These are phyloP conservation scores for Aphelinus certus DNA, from an alignment of 1,140 invertebrate species.

Conservation along the genomic window DNA sequence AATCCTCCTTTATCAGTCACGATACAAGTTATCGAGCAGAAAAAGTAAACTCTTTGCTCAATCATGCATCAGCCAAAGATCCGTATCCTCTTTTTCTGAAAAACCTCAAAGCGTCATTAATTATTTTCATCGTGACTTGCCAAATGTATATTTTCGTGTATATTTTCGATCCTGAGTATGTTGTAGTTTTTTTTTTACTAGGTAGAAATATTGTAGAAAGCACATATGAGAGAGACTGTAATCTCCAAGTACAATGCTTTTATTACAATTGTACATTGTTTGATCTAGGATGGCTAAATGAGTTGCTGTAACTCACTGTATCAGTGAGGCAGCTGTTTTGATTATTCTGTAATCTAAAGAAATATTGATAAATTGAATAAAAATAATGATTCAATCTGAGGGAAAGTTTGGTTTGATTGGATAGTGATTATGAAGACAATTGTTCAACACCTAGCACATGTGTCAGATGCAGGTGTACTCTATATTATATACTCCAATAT, in stretches of 20 bases:
- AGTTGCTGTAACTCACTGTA: conserved; percentile 61
- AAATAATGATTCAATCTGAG: conserved; percentile 36
- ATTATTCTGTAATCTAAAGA: conserved; percentile 57
- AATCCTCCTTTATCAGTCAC: conserved; percentile 14
- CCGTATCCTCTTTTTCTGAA: conserved; percentile 32
- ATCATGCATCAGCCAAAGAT: conserved; percentile 52
- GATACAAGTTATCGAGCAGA: conserved; percentile 10
- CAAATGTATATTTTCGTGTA: conserved; percentile 46
- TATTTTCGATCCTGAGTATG: conserved; percentile 30
- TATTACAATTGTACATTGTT: conserved; percentile 52
- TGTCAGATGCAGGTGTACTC: conserved; percentile 23
- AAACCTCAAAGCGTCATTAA: conserved; percentile 37
- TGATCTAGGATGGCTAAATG: conserved; percentile 57
- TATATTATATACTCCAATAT: conserved; percentile 18
- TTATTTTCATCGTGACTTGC: conserved; percentile 37
- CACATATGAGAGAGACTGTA: conserved; percentile 37
- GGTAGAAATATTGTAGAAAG: conserved; percentile 33
- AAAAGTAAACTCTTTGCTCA: conserved; percentile 25
- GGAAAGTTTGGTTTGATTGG: conserved; percentile 31
- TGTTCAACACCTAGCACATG: conserved; percentile 24
- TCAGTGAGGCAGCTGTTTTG: conserved; percentile 60
- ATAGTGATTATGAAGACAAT: conserved; percentile 28
- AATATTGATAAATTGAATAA: conserved; percentile 58
- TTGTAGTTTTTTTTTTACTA: conserved; percentile 34
- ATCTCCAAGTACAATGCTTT: conserved; percentile 44